Percentiles rank a stretch among this genome's conserved stretches.
Evolutionary conservation across 2,888 invertebrate species (phyloP).

Genomic region (Drosophila infuscata): DNA sequence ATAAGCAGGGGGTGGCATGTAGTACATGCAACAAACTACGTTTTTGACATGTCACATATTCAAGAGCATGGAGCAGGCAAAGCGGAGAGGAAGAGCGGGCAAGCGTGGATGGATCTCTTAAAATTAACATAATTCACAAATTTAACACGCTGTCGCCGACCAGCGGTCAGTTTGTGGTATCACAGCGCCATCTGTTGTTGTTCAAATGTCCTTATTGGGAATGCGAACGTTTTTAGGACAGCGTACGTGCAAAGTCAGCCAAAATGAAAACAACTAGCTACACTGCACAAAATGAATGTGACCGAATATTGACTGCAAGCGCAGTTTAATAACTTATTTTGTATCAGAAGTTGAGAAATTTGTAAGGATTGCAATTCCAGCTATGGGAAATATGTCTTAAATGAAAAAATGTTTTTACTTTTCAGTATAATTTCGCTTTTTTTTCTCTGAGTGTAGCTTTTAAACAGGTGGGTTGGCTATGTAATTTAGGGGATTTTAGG

Average conservation of each 20-base stretch:
- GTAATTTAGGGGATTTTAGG: constrained; percentile 3
- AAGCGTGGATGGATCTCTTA: constrained; percentile 1
- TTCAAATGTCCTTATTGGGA: constrained; percentile 59
- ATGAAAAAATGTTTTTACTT: neutral
- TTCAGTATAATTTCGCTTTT: neutral
- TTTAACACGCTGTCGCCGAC: constrained; percentile 69
- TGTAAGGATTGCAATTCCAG: neutral
- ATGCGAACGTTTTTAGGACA: constrained; percentile 44
- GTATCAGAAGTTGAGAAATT: neutral
- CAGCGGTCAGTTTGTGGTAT: constrained; percentile 47
- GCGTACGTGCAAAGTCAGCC: constrained; percentile 74
- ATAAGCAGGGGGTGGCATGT: neutral
- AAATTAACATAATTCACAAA: constrained; percentile 75
- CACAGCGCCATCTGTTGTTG: constrained; percentile 61
- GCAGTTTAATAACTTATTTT: neutral
- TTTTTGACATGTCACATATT: constrained; percentile 57
- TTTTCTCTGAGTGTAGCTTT: neutral
- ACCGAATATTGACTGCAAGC: neutral
- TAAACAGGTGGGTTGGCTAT: neutral
- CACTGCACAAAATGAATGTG: neutral
- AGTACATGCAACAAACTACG: constrained; percentile 54
- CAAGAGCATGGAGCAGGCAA: neutral
- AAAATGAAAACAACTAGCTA: constrained; percentile 34
- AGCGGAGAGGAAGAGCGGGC: neutral
- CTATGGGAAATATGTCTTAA: neutral